Evolutionary conservation across 2,888 invertebrate species (phyloP).

Genomic region (Argyresthia goedartella): DNA sequence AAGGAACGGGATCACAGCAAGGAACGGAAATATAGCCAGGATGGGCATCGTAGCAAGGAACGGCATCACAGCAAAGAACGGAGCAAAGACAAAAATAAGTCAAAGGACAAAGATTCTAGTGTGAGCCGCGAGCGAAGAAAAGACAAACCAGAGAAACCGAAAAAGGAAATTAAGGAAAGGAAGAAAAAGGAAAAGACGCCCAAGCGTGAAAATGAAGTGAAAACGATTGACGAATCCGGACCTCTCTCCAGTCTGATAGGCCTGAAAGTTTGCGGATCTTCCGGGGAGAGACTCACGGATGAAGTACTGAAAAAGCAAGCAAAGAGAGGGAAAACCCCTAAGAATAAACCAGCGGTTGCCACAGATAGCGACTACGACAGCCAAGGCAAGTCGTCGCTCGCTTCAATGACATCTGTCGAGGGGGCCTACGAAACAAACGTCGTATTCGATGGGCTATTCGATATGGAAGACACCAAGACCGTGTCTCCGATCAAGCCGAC

Average conservation of each 20-base stretch:
- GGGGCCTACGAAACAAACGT: slow-evolving; percentile 31
- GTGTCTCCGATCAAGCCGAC: slow-evolving; percentile 24
- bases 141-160: slow-evolving; percentile 19
- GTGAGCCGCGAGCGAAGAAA: slow-evolving; percentile 13
- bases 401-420: slow-evolving; percentile 18
- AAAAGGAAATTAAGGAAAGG: slow-evolving; percentile 18
- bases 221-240: slow-evolving; percentile 6
- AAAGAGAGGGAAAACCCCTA: slow-evolving; percentile 6
- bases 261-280: slow-evolving; percentile 29
- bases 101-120: slow-evolving; percentile 10
- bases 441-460: slow-evolving; percentile 38
- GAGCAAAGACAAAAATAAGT: slow-evolving; percentile 16
- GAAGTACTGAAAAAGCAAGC: slow-evolving; percentile 9
- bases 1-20: slow-evolving; percentile 13
- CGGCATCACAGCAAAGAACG: slow-evolving; percentile 33
- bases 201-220: slow-evolving; percentile 12
- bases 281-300: slow-evolving; percentile 1
- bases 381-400: slow-evolving; percentile 36
- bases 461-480: slow-evolving; percentile 39
- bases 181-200: slow-evolving; percentile 16
- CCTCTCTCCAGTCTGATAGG: slow-evolving; percentile 38
- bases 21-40: slow-evolving; percentile 13
- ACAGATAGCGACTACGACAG: slow-evolving; percentile 38
- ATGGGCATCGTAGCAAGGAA: background rate
- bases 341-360: slow-evolving; percentile 10